phyloP scores from a whole-genome alignment of 2,888 invertebrate genomes.

The Horisme vitalbata region DNA sequence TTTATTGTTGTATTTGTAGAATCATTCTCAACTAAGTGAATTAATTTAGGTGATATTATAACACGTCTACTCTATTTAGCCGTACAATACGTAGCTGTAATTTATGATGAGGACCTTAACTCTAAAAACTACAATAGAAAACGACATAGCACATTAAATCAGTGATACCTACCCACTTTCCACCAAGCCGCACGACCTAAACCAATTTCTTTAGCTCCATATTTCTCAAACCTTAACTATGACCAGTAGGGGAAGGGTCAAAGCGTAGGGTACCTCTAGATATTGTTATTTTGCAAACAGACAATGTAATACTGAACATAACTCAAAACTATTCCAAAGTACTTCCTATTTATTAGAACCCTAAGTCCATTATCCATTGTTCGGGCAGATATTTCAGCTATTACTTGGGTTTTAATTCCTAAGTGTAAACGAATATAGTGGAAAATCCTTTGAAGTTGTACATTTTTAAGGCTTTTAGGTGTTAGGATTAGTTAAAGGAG shows the following conservation, averaged over 20 bases:
- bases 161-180: slow-evolving; percentile 32
- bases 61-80: no score
- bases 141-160: slow-evolving; percentile 20
- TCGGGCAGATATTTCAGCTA: background rate
- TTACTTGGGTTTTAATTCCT: slow-evolving; percentile 21
- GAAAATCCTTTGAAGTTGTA: background rate
- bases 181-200: slow-evolving; percentile 38
- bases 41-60: no score
- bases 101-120: no score
- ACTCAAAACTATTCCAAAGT: background rate
- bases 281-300: slow-evolving; percentile 45
- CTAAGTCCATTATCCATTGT: slow-evolving; percentile 14
- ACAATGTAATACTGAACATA: slow-evolving; percentile 34
- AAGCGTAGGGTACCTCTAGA: slow-evolving; percentile 42
- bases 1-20: no score
- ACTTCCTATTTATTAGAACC: background rate
- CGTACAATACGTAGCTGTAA: background rate
- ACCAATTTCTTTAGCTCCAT: slow-evolving; percentile 46
- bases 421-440: background rate
- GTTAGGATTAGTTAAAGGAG: slow-evolving; percentile 38
- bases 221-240: slow-evolving; percentile 54
- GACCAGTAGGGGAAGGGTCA: slow-evolving; percentile 58
- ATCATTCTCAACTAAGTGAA: no score
- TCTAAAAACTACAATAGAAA: slow-evolving; percentile 4
- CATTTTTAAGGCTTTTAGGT: slow-evolving; percentile 30